Conservation (phyloP, 2,113 vertebrate genomes). For the Rousettus leschenaultii region DNA sequence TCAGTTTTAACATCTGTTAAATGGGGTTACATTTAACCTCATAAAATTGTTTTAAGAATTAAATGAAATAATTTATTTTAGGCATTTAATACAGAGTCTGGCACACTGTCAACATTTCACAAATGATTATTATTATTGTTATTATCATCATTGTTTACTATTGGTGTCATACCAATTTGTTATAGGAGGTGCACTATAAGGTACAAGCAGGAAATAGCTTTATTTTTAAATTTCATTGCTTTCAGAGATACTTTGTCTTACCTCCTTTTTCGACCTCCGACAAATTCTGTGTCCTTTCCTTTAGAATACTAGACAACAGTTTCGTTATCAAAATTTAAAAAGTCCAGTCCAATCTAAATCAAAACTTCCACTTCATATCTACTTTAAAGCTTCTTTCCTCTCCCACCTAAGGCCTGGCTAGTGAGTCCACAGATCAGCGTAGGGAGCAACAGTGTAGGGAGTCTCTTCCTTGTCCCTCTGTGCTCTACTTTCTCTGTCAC, state of each 20-base stretch:
- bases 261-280: background rate
- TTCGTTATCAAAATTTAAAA: conserved; percentile 24
- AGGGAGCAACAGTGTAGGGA: background rate
- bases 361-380: background rate
- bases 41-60: background rate
- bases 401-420: background rate
- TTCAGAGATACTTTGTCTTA: background rate
- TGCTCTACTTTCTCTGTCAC: background rate
- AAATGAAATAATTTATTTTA: background rate
- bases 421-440: background rate
- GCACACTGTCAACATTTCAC: background rate
- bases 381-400: background rate
- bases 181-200: background rate
- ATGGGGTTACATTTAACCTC: background rate
- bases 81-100: background rate
- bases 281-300: background rate
- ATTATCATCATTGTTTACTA: background rate
- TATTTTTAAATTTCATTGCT: conserved; percentile 2
- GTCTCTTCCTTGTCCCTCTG: background rate
- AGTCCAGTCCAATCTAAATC: background rate
- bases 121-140: background rate
- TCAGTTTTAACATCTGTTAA: conserved; percentile 24
- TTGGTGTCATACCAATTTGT: background rate
- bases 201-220: conserved; percentile 28
- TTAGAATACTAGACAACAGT: background rate